These are phyloP conservation scores for Andrena flavipes DNA, from an alignment of 2,888 invertebrate species.

Conservation along the genomic window DNA sequence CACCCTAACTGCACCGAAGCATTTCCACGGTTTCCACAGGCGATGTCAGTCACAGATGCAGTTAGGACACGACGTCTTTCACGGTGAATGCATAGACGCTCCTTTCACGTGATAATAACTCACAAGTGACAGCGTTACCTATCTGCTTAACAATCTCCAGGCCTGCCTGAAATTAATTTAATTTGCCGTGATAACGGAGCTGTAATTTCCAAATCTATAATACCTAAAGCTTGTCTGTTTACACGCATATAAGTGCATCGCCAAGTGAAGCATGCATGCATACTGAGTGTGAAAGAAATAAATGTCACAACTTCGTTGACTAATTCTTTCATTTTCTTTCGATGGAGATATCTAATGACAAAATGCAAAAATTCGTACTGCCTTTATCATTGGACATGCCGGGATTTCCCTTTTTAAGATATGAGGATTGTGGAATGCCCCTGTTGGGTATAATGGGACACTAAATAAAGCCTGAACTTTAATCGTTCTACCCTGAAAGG, in stretches of 20 bases:
- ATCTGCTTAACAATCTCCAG: constrained; percentile 65
- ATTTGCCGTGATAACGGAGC: constrained; percentile 59
- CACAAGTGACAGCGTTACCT: constrained; percentile 72
- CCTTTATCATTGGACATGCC: no score
- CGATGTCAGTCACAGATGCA: constrained; percentile 70
- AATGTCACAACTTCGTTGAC: no score
- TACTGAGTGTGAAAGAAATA: neutral
- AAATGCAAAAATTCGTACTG: no score
- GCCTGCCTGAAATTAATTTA: constrained; percentile 68
- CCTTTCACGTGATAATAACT: constrained; percentile 74
- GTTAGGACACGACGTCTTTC: constrained; percentile 69
- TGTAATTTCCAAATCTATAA: constrained; percentile 39
- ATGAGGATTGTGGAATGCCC: no score
- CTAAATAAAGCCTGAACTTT: neutral
- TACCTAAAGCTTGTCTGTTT: neutral
- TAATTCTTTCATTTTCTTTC: no score
- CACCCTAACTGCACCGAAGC: constrained; percentile 70
- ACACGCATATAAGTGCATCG: neutral
- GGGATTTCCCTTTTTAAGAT: neutral
- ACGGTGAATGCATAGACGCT: constrained; percentile 70
- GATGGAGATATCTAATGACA: no score
- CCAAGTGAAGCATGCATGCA: neutral
- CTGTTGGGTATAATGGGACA: no score
- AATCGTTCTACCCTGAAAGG: neutral
- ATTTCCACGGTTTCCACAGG: constrained; percentile 72